phyloP scores from a whole-genome alignment of 1,140 invertebrate species.

The Cecropterus lyciades region DNA sequence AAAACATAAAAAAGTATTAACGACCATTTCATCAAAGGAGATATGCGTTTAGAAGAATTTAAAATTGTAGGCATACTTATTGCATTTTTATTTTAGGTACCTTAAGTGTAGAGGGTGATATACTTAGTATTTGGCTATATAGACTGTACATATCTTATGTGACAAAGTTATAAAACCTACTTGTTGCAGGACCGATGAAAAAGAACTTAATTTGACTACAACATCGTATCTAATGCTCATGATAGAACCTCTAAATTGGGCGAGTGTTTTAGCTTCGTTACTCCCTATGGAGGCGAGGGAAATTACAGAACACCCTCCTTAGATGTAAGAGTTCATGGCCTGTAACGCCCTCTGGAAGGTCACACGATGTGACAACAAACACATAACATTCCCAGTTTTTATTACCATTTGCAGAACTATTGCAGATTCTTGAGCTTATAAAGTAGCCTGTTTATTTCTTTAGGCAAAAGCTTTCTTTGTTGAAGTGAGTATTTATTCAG shows the following conservation, averaged over 20 bases:
- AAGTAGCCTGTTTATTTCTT: constrained; percentile 25
- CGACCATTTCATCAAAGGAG: no score
- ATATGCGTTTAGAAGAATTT: no score
- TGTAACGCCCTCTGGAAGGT: constrained; percentile 12
- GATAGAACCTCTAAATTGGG: neutral
- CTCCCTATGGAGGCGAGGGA: neutral
- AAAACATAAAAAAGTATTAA: no score
- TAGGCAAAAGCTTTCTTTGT: constrained; percentile 8
- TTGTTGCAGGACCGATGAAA: neutral
- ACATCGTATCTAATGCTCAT: neutral
- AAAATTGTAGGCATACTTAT: no score
- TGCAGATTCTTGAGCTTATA: constrained; percentile 15
- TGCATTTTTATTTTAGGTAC: no score
- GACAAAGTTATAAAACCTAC: neutral
- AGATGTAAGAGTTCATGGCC: constrained; percentile 3
- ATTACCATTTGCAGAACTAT: constrained; percentile 15
- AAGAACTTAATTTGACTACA: neutral
- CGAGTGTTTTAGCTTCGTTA: constrained; percentile 10
- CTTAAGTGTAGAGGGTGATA: no score
- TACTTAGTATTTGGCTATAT: no score
- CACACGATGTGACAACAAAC: constrained; percentile 16
- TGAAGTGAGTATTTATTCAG: neutral
- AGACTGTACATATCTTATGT: no score
- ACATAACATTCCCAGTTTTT: constrained; percentile 15
- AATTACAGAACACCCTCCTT: constrained; percentile 5